These are phyloP conservation scores for Marmota flaviventris DNA, from an alignment of 2,113 vertebrate genomes.

Conservation along the genomic window DNA sequence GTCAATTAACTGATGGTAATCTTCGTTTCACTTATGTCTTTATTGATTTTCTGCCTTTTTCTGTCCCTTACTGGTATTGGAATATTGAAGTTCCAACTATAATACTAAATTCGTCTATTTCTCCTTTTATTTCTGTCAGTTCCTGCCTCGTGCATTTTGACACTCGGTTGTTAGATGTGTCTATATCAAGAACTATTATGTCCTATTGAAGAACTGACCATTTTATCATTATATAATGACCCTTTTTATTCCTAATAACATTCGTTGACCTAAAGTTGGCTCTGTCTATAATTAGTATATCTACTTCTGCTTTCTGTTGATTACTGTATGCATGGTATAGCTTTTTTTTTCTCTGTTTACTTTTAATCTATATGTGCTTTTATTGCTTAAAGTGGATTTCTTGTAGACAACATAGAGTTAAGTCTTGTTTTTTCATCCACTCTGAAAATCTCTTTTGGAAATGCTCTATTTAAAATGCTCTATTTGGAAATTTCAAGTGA, in stretches of 20 bases:
- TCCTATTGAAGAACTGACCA: background rate
- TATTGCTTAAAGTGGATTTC: background rate
- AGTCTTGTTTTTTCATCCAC: background rate
- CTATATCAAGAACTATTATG: background rate
- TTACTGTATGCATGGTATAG: background rate
- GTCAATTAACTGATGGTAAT: background rate
- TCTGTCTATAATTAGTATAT: background rate
- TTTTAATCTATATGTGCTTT: background rate
- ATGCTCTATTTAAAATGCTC: background rate
- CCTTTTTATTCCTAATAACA: background rate
- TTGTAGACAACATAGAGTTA: background rate
- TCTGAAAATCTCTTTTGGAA: background rate
- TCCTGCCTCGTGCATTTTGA: background rate
- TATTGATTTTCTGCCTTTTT: background rate
- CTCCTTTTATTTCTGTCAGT: background rate
- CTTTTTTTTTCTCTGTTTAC: background rate
- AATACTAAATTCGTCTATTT: background rate
- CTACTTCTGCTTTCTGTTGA: background rate
- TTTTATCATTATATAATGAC: background rate
- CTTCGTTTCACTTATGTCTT: background rate
- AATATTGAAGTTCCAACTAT: background rate
- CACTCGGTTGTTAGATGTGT: background rate
- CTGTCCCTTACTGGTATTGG: background rate
- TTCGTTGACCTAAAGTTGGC: background rate
- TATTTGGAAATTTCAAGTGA: too few relatives aligned